Evolutionary conservation across 1,140 invertebrate species (phyloP).

Genomic region (Calosoma granatense): DNA sequence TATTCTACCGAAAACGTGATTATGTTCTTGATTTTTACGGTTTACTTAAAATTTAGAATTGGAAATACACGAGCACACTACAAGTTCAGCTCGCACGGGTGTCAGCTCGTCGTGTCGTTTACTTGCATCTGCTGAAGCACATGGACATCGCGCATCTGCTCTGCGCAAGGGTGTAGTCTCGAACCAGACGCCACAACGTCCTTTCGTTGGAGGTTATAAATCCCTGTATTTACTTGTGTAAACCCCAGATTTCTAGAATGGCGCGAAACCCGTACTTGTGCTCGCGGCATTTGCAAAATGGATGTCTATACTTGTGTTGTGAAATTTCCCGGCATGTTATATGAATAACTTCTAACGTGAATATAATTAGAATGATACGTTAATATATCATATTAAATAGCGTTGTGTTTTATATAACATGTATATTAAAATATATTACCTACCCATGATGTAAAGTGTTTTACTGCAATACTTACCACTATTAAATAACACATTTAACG

Average conservation of each 20-base stretch:
- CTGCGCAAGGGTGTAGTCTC: not conserved
- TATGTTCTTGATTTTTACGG: not conserved
- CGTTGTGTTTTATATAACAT: too few relatives aligned
- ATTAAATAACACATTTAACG: too few relatives aligned
- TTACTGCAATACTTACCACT: too few relatives aligned
- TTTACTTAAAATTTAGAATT: constrained; percentile 2
- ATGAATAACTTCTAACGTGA: too few relatives aligned
- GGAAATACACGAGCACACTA: not conserved
- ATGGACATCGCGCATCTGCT: not conserved
- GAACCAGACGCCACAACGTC: not conserved
- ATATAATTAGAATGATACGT: too few relatives aligned
- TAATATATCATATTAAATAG: too few relatives aligned
- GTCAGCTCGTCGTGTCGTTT: not conserved
- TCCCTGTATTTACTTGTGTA: not conserved
- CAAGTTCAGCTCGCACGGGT: not conserved
- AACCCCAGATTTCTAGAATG: not conserved
- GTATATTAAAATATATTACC: too few relatives aligned
- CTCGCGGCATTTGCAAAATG: too few relatives aligned
- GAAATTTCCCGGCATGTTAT: too few relatives aligned
- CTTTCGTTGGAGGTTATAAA: not conserved
- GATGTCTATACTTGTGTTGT: too few relatives aligned
- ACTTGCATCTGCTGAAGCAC: constrained; percentile 1
- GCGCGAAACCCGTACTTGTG: too few relatives aligned
- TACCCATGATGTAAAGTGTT: too few relatives aligned
- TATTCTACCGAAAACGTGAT: not conserved